A percentile compares a stretch with the other conserved stretches of the same genome.
These are phyloP conservation scores for Champsocephalus esox DNA, from an alignment of 2,797 vertebrate genomes.

Conservation along the genomic window DNA sequence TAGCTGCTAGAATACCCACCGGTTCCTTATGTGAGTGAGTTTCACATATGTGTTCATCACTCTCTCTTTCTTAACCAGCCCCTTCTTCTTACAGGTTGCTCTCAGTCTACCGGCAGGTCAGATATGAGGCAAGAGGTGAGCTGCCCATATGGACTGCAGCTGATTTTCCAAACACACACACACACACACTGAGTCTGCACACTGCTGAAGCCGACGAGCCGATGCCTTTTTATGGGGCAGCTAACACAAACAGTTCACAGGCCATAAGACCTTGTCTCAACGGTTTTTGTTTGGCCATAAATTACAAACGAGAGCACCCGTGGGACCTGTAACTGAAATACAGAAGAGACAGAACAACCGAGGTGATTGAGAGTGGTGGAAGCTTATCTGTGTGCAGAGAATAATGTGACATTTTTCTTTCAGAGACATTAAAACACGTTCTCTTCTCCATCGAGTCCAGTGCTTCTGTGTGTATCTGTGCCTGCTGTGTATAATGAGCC, in stretches of 20 bases:
- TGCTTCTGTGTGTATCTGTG: conserved; percentile 35
- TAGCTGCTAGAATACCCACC: neutral
- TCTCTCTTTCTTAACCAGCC: conserved; percentile 47
- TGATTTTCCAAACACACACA: conserved; percentile 76
- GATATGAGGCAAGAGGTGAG: conserved; percentile 42
- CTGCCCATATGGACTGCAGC: conserved; percentile 92
- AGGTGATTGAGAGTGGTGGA: conserved; percentile 29
- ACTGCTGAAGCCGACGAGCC: conserved; percentile 68
- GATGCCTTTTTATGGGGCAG: conserved; percentile 84
- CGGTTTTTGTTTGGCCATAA: conserved; percentile 86
- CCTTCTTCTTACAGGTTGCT: conserved; percentile 44
- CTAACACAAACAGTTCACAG: conserved; percentile 88
- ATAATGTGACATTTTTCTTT: conserved; percentile 23
- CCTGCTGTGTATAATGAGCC: conserved; percentile 28
- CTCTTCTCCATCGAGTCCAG: neutral
- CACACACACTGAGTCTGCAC: conserved; percentile 52
- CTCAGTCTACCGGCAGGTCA: conserved; percentile 47
- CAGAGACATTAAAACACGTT: neutral
- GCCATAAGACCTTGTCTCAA: conserved; percentile 87
- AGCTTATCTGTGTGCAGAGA: conserved; percentile 34
- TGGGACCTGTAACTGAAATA: conserved; percentile 74
- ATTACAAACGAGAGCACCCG: conserved; percentile 82
- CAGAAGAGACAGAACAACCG: conserved; percentile 40
- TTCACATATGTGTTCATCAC: conserved; percentile 34
- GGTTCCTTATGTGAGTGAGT: neutral